Base-by-base conservation (phyloP, 1,140 invertebrate genomes). In the Bombus fervidus region DNA sequence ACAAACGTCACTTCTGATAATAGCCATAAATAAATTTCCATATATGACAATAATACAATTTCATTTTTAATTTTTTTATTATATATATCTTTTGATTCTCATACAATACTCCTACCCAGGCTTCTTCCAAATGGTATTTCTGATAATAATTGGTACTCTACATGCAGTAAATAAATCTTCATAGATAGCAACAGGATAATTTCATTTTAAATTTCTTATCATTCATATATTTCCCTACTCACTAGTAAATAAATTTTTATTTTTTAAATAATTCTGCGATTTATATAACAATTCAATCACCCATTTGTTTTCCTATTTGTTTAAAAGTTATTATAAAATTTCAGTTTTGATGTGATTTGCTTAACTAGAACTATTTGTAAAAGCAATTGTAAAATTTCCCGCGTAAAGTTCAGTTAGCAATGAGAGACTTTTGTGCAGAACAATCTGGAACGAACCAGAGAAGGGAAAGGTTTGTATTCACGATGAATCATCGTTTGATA, bases 381-480 rank as follows among this genome's bases (percentile, higher is more conserved):
- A 28, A 15, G 25, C 25, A 39, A 62, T 18, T 28, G 8, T n/a
- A 1, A 77, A 34, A 64, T 37, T 80, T 71, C 39, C 39, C 76
- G 68, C 34, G 25, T 25, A n/a, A 85, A 69, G 2, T 41, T 22
- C 59, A 62, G 28, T 13, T 62, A 53, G 6, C 1, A 53, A 53
- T 53, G 18, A 22, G 12, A 28, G 12, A 62, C 28, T 62, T 12
- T n/a, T n/a, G 18, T 15, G 13, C 18, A 43, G 59, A 81, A 85
- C 34, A 57, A 85, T 81, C 71, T 85, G 22, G 77, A 85, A 85
- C 43, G 25, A 81, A 73, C 18, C 22, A 37, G 37, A 66, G 59
- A 41, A 80, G n/a, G 43, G 22, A 75, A 66, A 68, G 43, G 31
- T 81, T 85, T 34, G 12, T n/a, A 41, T 62, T 80, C 41, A 18